Conservation (phyloP, 2,888 invertebrate species). For the Zaprionus bogoriensis region DNA sequence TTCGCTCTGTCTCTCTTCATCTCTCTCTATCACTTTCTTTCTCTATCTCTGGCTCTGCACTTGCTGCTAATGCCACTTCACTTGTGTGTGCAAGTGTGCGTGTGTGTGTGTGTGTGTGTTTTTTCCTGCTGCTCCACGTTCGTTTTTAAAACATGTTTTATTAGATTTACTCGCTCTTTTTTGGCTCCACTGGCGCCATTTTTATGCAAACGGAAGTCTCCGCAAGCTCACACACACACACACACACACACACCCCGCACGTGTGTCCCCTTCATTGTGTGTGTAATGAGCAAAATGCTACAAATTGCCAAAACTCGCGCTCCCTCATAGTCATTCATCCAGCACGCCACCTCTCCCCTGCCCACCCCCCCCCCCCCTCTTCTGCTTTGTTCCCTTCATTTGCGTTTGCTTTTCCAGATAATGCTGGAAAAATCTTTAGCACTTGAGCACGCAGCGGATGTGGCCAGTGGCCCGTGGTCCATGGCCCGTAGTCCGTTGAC, state of each 20-base stretch:
- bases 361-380: neutral
- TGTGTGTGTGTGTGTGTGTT: too few species aligned
- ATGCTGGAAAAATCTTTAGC: slow-evolving; percentile 64
- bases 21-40: neutral
- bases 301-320: slow-evolving; percentile 68
- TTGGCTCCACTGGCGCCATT: slow-evolving; percentile 64
- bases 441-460: slow-evolving; percentile 50
- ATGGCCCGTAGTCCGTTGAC: slow-evolving; percentile 9
- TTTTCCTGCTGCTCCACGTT: neutral
- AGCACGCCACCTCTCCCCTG: neutral
- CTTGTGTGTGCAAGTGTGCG: too few species aligned
- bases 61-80: neutral
- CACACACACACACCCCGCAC: neutral
- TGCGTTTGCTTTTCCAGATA: slow-evolving; percentile 56
- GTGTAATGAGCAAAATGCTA: slow-evolving; percentile 71
- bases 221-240: neutral
- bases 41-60: neutral
- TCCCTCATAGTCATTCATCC: neutral
- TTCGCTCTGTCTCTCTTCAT: neutral
- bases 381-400: slow-evolving; percentile 8
- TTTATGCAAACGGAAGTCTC: slow-evolving; percentile 61
- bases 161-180: slow-evolving; percentile 50
- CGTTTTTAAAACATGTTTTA: slow-evolving; percentile 70
- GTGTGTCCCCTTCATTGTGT: slow-evolving; percentile 26
- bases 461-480: too few species aligned